Base-by-base conservation (phyloP, 2,888 invertebrate species). In the Altica lythri region DNA sequence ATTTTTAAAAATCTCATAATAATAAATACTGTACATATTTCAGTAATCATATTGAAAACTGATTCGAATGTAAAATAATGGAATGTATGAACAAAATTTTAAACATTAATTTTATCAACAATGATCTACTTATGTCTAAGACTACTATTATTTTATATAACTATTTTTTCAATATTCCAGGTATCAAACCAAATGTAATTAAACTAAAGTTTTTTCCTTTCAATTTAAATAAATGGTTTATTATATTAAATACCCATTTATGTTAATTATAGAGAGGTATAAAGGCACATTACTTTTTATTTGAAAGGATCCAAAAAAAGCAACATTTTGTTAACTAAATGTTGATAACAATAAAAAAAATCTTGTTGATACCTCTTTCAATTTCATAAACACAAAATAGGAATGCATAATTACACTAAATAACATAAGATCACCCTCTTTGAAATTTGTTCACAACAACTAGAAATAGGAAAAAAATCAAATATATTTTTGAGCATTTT, bases 21-120 rank as follows among this genome's bases (percentile, higher is more conserved):
- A 45, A 47, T 59, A 55, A 59, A 57, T 56, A 54, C 54, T 59
- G 51, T 57, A 60, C 53, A 59, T 30, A 53, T 63, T 49, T 52
- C 32, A 46, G 16, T 52, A 57, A 38, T 16, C 19, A 56, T 10
- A 16, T 27, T 9, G 25, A 35, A 29, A 17, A 27, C 19, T 52
- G 30, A 22, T 12, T 18, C 40, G 46, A 19, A 47, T 34, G 38
- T 42, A 48, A 46, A 43, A 55, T 46, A 51, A 60, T 62, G 65
- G 63, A 67, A 67, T 65, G 63, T 61, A 55, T 56, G 57, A 50
- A 60, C 54, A 53, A 52, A 61, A 58, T 38, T 52, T 60, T 63
- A 53, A 50, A 53, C 38, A 54, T 60, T 60, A 58, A 55, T 59
- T 56, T 55, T 54, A 59, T 61, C 46, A 58, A 54, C 19, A 48